A percentile compares a stretch with the other conserved stretches of the same genome.
Evolutionary conservation across 2,113 vertebrate genomes (phyloP).

Genomic region (Leptosomus discolor): DNA sequence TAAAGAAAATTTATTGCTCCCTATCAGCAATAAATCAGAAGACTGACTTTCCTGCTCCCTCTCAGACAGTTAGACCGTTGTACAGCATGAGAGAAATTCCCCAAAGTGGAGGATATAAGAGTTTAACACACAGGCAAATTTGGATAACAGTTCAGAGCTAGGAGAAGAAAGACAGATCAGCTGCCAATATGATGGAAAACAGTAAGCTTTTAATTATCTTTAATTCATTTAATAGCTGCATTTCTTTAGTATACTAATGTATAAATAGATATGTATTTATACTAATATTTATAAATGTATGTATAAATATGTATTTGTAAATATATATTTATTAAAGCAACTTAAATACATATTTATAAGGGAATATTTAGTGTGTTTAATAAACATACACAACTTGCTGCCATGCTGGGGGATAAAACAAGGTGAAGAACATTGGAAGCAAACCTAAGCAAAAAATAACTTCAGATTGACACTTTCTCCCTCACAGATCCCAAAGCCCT

Average conservation of each 20-base stretch:
- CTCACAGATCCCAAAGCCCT: slow-evolving; percentile 33
- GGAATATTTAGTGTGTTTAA: slow-evolving; percentile 39
- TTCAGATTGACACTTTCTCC: slow-evolving; percentile 27
- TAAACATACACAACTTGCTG: slow-evolving; percentile 36
- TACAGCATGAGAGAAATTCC: neutral
- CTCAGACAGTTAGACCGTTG: slow-evolving; percentile 9
- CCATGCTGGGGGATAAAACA: slow-evolving; percentile 17
- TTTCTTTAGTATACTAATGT: neutral
- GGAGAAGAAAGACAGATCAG: neutral
- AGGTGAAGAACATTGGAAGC: slow-evolving; percentile 10
- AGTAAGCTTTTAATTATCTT: neutral
- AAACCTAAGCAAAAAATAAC: slow-evolving; percentile 43
- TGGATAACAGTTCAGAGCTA: neutral
- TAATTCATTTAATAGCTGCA: slow-evolving; percentile 12
- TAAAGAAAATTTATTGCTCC: slow-evolving; percentile 61
- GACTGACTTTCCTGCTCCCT: slow-evolving; percentile 2
- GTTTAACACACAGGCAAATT: neutral
- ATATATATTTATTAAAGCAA: slow-evolving; percentile 31
- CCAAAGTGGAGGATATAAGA: neutral
- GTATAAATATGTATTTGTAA: slow-evolving; percentile 3
- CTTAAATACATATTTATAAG: slow-evolving; percentile 50
- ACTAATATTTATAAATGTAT: slow-evolving; percentile 37
- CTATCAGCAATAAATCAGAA: slow-evolving; percentile 64
- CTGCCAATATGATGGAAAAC: slow-evolving; percentile 2
- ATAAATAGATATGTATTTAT: slow-evolving; percentile 34